phyloP scores from a whole-genome alignment of 1,140 invertebrate genomes.

The Cydia strobilella region DNA sequence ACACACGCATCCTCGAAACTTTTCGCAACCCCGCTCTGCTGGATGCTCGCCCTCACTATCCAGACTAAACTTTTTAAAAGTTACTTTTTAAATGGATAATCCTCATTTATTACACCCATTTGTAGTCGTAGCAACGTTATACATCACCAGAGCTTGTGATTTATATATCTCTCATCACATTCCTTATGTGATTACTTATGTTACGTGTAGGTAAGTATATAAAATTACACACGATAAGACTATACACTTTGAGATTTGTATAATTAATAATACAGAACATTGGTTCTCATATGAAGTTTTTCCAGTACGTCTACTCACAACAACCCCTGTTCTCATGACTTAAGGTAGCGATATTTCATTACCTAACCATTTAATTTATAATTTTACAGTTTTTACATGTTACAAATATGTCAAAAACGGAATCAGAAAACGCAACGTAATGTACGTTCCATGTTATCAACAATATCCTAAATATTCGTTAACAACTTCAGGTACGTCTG shows the following conservation, averaged over 20 bases:
- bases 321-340: conserved; percentile 29
- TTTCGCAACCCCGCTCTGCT: neutral
- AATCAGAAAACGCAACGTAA: neutral
- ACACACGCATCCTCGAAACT: neutral
- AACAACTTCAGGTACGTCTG: neutral
- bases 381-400: conserved; percentile 11
- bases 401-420: neutral
- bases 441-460: neutral
- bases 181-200: neutral
- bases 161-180: conserved; percentile 32
- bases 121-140: conserved; percentile 46
- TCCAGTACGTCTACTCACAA: conserved; percentile 23
- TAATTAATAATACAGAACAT: neutral
- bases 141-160: conserved; percentile 46
- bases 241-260: conserved; percentile 34
- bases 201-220: conserved; percentile 26
- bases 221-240: conserved; percentile 36
- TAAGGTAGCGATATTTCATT: conserved; percentile 1
- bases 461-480: neutral
- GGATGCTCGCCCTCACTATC: neutral
- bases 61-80: conserved; percentile 64
- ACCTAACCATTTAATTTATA: neutral
- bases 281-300: conserved; percentile 4
- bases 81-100: conserved; percentile 60
- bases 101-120: conserved; percentile 52